These are phyloP conservation scores for Sialis fuliginosa DNA, from an alignment of 2,888 invertebrate species.

Conservation along the genomic window DNA sequence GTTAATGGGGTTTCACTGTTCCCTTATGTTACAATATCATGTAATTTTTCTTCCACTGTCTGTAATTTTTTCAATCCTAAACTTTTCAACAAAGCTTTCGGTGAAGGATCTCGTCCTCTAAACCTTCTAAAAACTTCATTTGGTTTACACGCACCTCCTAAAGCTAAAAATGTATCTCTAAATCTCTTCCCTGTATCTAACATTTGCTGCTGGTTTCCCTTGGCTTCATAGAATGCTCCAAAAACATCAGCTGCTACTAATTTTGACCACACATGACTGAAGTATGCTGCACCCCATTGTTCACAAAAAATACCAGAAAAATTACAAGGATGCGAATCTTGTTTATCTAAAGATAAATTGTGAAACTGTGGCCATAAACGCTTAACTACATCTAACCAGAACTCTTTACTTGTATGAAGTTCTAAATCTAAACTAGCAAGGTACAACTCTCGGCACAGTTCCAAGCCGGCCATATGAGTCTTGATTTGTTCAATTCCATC, in stretches of 20 bases:
- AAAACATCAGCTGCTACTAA: slow-evolving; percentile 85
- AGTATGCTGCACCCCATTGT: slow-evolving; percentile 75
- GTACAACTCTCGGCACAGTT: slow-evolving; percentile 68
- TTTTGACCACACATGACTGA: slow-evolving; percentile 67
- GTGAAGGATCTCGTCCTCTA: slow-evolving; percentile 79
- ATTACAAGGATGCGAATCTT: slow-evolving; percentile 72
- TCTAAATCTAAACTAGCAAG: slow-evolving; percentile 68
- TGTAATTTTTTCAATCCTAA: slow-evolving; percentile 30
- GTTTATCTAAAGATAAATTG: slow-evolving; percentile 54
- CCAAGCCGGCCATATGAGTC: slow-evolving; percentile 60
- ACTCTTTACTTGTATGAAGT: slow-evolving; percentile 53
- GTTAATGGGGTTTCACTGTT: no score
- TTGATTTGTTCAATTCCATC: slow-evolving; percentile 42
- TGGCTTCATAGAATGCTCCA: slow-evolving; percentile 62
- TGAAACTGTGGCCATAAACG: slow-evolving; percentile 68
- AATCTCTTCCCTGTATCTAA: slow-evolving; percentile 49
- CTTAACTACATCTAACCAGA: slow-evolving; percentile 68
- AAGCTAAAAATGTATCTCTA: slow-evolving; percentile 64
- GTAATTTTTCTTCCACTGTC: not conserved
- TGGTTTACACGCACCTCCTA: slow-evolving; percentile 67
- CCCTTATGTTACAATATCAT: slow-evolving; percentile 1
- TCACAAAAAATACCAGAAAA: slow-evolving; percentile 69
- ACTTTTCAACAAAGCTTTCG: slow-evolving; percentile 56
- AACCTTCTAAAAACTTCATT: slow-evolving; percentile 79
- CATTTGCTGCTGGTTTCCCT: slow-evolving; percentile 30